Percentiles rank a stretch among this genome's conserved stretches.
Evolutionary conservation across 1,140 invertebrate genomes (phyloP).

Genomic region (Harpegnathos saltator): DNA sequence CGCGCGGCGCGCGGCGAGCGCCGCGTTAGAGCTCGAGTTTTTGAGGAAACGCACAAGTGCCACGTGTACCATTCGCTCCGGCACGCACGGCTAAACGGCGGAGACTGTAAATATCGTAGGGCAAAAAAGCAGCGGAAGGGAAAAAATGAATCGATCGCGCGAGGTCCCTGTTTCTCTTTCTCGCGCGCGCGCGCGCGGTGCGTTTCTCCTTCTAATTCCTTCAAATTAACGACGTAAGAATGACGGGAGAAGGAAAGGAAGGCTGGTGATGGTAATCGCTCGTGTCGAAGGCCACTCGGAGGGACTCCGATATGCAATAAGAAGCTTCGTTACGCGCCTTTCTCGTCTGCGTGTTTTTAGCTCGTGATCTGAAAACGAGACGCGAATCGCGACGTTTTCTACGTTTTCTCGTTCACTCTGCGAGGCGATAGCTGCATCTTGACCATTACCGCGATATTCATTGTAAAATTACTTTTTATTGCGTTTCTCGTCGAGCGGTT

Average conservation of each 20-base stretch:
- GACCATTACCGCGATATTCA: slow-evolving; percentile 44
- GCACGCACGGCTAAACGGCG: background rate
- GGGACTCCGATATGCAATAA: slow-evolving; percentile 41
- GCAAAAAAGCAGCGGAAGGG: background rate
- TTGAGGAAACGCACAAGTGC: slow-evolving; percentile 36
- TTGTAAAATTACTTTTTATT: slow-evolving; percentile 17
- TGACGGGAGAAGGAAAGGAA: slow-evolving; percentile 20
- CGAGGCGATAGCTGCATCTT: slow-evolving; percentile 41
- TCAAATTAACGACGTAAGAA: slow-evolving; percentile 9
- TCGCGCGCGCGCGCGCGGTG: too few species aligned
- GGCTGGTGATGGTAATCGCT: slow-evolving; percentile 47
- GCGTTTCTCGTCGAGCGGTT: background rate
- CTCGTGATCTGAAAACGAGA: slow-evolving; percentile 34
- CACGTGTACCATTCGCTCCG: background rate
- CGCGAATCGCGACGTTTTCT: slow-evolving; percentile 29
- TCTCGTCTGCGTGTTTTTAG: slow-evolving; percentile 40
- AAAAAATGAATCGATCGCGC: background rate
- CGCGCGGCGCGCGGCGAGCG: background rate
- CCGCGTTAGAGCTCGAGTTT: slow-evolving; percentile 39
- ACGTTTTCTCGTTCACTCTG: slow-evolving; percentile 35
- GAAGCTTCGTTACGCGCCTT: slow-evolving; percentile 49
- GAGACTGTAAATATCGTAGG: slow-evolving; percentile 1
- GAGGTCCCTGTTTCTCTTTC: background rate
- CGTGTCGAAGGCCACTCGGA: slow-evolving; percentile 41
- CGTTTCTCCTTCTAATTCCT: slow-evolving; percentile 14